Evolutionary conservation across 2,888 invertebrate genomes (phyloP), one percentile per base, ranked within the genome.

Genomic region (Octodonta nipae): DNA sequence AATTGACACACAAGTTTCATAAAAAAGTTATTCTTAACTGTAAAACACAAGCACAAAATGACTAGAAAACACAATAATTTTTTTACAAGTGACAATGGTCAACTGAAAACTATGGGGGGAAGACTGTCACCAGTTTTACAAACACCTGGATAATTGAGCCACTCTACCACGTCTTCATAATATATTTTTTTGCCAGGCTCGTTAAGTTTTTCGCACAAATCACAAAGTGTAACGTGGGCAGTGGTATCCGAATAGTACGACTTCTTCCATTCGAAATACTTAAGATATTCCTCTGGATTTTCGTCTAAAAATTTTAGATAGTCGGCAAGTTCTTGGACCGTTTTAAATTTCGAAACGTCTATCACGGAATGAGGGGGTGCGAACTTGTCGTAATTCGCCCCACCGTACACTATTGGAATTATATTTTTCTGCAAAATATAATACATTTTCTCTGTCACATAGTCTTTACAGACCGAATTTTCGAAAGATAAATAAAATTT

Each of bases 401-500:
- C n/a, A n/a, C n/a, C n/a, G n/a, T n/a, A n/a, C n/a, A n/a, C n/a
- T n/a, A n/a, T n/a, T 71, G 13, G 70, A 73, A 4, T 78, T 77
- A 62, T 72, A 50, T 73, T 65, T 55, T 72, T 68, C 34, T 71
- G 64, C 42, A 66, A 61, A 1, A 62, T 63, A 42, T 64, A 60
- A 51, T 72, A 68, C 41, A 80, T 69, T 45, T 71, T 66, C 51
- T 75, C 75, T 2, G 74, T 73, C 29, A 75, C 71, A 52, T 75
- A 75, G 51, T 75, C 74, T 32, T 64, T 52, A 43, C 78, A 73
- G 37, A 78, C 61, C 7, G 78, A 76, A 54, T 81, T 80, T 56
- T 82, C 81, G 48, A 82, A 72, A 1, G 71, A 68, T 26, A 81
- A 55, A 47, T 80, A 80, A 52, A 81, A 82, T 50, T 72, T 78